phyloP scores from a whole-genome alignment of 2,888 invertebrate genomes.

The Epinotia demarniana region DNA sequence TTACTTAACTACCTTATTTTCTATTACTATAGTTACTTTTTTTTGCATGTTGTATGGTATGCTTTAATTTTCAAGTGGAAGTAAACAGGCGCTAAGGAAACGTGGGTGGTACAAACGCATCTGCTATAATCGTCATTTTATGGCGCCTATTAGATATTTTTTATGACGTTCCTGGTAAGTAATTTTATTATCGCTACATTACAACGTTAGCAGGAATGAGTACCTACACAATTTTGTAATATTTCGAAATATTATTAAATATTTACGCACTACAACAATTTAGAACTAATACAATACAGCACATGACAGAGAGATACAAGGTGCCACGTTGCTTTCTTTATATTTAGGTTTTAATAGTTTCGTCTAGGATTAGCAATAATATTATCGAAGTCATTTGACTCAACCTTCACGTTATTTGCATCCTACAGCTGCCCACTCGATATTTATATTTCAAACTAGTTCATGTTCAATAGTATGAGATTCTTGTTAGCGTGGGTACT shows the following conservation, averaged over 20 bases:
- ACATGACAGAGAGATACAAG: too few relatives aligned
- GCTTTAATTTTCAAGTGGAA: too few relatives aligned
- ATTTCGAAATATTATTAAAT: not conserved
- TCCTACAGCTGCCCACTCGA: too few relatives aligned
- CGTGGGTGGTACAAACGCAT: conserved; percentile 22
- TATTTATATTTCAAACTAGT: not conserved
- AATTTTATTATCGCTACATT: conserved; percentile 28
- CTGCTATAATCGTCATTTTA: conserved; percentile 39
- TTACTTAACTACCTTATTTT: too few relatives aligned
- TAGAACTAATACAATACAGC: too few relatives aligned
- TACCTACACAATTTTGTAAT: not conserved
- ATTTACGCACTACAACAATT: not conserved
- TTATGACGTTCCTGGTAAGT: conserved; percentile 30
- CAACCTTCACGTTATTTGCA: too few relatives aligned
- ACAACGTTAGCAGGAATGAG: not conserved
- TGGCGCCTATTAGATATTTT: conserved; percentile 40
- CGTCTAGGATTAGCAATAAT: too few relatives aligned
- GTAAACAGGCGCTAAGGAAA: conserved; percentile 23
- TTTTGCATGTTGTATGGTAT: too few relatives aligned
- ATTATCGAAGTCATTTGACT: too few relatives aligned
- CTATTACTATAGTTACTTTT: too few relatives aligned
- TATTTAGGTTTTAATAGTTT: too few relatives aligned
- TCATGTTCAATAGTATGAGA: not conserved
- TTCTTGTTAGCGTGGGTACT: not conserved
- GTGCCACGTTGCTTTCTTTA: too few relatives aligned